Base-by-base conservation (phyloP, 2,797 vertebrate species). In the Saxicola maurus region DNA sequence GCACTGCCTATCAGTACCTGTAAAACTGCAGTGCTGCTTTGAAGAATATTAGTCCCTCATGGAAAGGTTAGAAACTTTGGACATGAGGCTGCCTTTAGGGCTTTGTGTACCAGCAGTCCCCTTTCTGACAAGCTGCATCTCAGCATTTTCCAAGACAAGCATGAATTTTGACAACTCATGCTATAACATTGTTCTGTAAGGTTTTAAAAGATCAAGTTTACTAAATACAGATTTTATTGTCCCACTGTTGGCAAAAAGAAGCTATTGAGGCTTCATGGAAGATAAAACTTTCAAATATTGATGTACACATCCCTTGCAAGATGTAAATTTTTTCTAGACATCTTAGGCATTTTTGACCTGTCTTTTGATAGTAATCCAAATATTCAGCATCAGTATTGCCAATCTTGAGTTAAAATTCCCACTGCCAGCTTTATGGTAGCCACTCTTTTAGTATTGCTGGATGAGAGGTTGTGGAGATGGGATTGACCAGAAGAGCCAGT, bases 401-500 rank as follows among this genome's bases (percentile, higher is more conserved):
- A 33, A 11, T n/a, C 7, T 35, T n/a, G 21, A 66, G 24, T 24
- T 14, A 79, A 75, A 79, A 60, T 59, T 68, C 20, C 17, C 7
- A 1, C 0, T 68, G 7, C 24, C 25, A 46, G 9, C 25, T 67
- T 74, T 82, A 59, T 33, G 52, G 17, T 37, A 82, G 33, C n/a
- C 9, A 5, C 0, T 80, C 13, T 11, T 52, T 64, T 28, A 59
- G 19, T 19, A 17, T 3, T 71, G 12, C 30, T 77, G 24, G 28
- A 25, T 40, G 25, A 55, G 9, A 72, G 46, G 51, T 46, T 11
- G 7, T 11, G 9, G 33, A 71, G 65, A 17, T 71, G 18, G 25
- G 20, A 21, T 45, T 0, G 0, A 13, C 7, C 30, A 40, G 51
- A 43, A 45, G 5, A 57, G 9, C 27, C 11, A 18, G 13, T n/a